Base-by-base conservation (phyloP, 1,140 invertebrate species). In the Calycopis cecrops region DNA sequence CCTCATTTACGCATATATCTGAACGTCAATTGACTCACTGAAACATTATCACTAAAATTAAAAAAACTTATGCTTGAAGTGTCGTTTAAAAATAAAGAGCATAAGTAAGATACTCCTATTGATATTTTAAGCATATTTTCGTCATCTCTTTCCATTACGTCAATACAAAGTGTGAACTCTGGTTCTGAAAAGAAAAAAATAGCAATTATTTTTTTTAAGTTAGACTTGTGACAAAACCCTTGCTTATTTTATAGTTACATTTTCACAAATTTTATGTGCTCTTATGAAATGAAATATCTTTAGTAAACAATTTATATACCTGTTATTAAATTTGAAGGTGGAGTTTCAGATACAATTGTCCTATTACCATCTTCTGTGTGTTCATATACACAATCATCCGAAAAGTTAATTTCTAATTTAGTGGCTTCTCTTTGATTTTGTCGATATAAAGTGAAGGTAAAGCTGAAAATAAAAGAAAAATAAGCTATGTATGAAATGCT, bases 391-490 rank as follows among this genome's bases (percentile, higher is more conserved):
- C 40, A 17, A 9, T 9, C 16, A 10, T 44, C 40, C 17, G 9
- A 9, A 12, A 44, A 44, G 16, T 44, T 16, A 17, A 44, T 9
- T 44, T 44, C 40, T 17, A 44, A 16, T 44, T 44, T 44, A 9
- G 9, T 2, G 17, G 12, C 16, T 9, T 3, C 9, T 9, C 1
- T 18, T 7, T 17, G 14, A 44, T 44, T 44, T 8, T 16, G 14
- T 9, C n/a, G 40, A 7, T 9, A 18, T 18, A 44, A 16, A 17
- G 40, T 9, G 16, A 44, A 44, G 7, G 17, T 9, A 9, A 44
- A 16, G 9, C 40, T 44, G 40, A 44, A 44, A 44, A 44, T 7
- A 44, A 44, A 18, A 16, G 38, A 12, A 16, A 44, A n/a, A n/a
- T n/a, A n/a, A n/a, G n/a, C n/a, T n/a, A n/a, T n/a, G n/a, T n/a